A percentile compares a stretch with the other conserved stretches of the same genome.
Evolutionary conservation across 2,113 vertebrate species (phyloP).

Genomic region (Lepus timidus): DNA sequence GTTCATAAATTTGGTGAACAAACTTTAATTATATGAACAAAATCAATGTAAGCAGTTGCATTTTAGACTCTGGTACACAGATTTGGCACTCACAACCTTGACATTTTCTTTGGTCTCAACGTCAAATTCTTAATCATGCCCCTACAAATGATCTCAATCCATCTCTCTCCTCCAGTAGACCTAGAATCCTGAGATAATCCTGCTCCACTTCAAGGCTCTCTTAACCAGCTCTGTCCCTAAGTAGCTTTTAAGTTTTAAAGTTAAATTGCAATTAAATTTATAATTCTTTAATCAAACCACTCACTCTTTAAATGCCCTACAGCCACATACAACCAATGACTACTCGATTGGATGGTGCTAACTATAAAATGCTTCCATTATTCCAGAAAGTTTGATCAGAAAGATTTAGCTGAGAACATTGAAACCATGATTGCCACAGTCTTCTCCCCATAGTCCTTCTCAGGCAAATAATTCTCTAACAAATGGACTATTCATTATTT

Average conservation of each 20-base stretch:
- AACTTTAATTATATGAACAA: neutral
- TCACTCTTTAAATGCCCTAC: neutral
- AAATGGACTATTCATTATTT: neutral
- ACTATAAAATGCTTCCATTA: neutral
- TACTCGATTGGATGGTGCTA: neutral
- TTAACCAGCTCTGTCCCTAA: too few relatives aligned
- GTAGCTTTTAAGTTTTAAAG: neutral
- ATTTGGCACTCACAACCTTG: neutral
- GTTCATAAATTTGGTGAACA: neutral
- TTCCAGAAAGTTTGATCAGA: neutral
- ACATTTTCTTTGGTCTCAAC: neutral
- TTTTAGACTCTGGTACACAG: neutral
- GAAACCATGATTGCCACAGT: neutral
- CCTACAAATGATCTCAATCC: neutral
- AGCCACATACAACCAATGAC: neutral
- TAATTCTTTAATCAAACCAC: neutral
- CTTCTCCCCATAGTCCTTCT: neutral
- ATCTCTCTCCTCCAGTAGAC: neutral
- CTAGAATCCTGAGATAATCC: neutral
- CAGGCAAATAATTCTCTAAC: accelerated
- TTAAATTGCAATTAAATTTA: neutral
- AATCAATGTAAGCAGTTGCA: neutral
- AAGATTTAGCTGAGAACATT: neutral
- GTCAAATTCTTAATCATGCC: neutral
- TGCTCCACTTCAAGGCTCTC: neutral